phyloP scores from a whole-genome alignment of 2,888 invertebrate species.

The Torymus texanus region DNA sequence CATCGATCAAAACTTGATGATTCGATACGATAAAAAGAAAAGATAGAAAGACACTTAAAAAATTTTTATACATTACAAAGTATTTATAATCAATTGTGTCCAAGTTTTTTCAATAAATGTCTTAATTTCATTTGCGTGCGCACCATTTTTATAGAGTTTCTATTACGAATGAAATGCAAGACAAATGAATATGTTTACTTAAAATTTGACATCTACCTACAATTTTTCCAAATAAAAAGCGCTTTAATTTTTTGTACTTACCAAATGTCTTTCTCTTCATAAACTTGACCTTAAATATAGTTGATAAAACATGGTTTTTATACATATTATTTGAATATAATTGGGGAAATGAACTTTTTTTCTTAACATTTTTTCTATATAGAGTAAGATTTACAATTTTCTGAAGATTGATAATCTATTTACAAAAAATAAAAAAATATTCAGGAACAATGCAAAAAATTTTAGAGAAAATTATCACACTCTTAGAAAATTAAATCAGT shows the following conservation, averaged over 20 bases:
- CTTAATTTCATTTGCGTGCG: conserved; percentile 47
- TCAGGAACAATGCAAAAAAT: no score
- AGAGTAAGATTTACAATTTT: no score
- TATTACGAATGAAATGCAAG: conserved; percentile 23
- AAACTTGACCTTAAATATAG: background rate
- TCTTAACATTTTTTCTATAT: background rate
- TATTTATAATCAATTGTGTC: conserved; percentile 40
- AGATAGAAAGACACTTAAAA: background rate
- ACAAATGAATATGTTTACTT: conserved; percentile 51
- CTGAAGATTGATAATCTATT: no score
- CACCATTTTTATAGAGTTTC: conserved; percentile 48
- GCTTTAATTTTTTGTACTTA: conserved; percentile 54
- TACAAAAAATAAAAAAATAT: no score
- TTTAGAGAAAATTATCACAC: conserved; percentile 22
- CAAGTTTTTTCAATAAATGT: conserved; percentile 46
- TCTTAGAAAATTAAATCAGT: conserved; percentile 53
- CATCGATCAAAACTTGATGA: conserved; percentile 21
- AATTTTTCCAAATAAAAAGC: conserved; percentile 49
- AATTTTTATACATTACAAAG: conserved; percentile 34
- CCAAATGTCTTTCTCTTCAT: conserved; percentile 29
- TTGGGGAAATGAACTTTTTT: background rate
- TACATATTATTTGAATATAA: no score
- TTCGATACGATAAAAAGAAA: conserved; percentile 30
- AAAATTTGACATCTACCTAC: conserved; percentile 37
- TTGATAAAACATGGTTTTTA: no score